phyloP scores from a whole-genome alignment of 2,797 vertebrate species.

The Erethizon dorsatum region DNA sequence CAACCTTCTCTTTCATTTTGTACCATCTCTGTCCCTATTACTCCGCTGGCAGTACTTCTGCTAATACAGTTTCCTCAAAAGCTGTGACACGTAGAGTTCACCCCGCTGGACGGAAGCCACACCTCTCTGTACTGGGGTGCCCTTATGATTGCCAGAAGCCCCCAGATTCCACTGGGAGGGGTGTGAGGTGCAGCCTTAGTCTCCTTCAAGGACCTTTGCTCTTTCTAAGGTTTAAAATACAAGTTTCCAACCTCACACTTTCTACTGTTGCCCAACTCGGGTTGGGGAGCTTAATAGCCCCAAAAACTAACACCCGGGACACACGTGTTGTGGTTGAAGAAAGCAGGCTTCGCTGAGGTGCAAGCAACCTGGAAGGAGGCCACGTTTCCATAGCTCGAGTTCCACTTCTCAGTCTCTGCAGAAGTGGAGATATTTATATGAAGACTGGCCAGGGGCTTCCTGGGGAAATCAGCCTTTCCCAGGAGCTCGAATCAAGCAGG shows the following conservation, averaged over 20 bases:
- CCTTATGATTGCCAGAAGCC: not conserved
- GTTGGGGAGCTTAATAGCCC: not conserved
- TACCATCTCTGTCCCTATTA: not conserved
- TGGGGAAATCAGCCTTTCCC: not conserved
- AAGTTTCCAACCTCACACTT: not conserved
- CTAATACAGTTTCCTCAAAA: not conserved
- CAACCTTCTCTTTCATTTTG: not conserved
- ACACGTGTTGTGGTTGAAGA: not conserved
- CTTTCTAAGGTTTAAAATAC: not conserved
- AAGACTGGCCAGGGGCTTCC: too few relatives aligned
- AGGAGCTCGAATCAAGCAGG: not conserved
- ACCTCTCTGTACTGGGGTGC: not conserved
- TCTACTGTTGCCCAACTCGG: not conserved
- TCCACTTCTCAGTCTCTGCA: not conserved
- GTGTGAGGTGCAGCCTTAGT: not conserved
- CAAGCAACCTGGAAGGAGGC: not conserved
- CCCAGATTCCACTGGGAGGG: not conserved
- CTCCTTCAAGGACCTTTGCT: not conserved
- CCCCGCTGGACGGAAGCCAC: fast-evolving
- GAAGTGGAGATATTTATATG: not conserved
- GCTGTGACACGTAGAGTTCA: not conserved
- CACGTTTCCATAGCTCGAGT: not conserved
- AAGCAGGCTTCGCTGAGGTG: not conserved
- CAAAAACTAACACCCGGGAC: not conserved
- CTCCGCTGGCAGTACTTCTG: not conserved